Evolutionary conservation across 2,888 invertebrate species (phyloP).

Genomic region (Drosophila dives): DNA sequence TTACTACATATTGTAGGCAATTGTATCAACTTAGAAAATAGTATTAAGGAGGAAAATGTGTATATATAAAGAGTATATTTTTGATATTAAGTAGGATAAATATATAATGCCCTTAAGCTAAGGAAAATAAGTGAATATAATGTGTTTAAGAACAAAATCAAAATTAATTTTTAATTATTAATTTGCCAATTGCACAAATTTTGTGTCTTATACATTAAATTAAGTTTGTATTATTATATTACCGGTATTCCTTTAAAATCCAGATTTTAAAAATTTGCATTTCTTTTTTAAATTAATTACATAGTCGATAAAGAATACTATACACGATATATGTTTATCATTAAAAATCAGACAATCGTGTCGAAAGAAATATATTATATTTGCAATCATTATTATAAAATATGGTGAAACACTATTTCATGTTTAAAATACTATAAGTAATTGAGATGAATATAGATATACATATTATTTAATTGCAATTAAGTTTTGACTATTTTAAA

Average conservation of each 20-base stretch:
- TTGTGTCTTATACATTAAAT: neutral
- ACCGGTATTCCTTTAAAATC: neutral
- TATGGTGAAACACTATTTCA: neutral
- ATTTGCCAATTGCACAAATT: no score
- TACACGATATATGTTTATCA: neutral
- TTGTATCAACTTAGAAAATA: neutral
- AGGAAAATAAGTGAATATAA: neutral
- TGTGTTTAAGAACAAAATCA: neutral
- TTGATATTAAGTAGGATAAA: neutral
- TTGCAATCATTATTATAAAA: neutral
- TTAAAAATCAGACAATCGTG: neutral
- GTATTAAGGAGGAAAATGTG: neutral
- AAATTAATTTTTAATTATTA: no score
- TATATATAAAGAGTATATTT: neutral
- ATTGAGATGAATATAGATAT: neutral
- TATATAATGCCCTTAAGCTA: no score
- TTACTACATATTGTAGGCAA: neutral
- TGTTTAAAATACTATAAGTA: neutral
- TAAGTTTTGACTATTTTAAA: neutral
- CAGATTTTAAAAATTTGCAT: neutral
- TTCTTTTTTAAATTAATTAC: no score
- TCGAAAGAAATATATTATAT: neutral
- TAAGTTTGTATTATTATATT: neutral
- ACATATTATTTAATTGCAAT: neutral
- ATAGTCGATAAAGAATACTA: neutral